phyloP scores from a whole-genome alignment of 2,797 vertebrate genomes.

The Liparis tanakae region DNA sequence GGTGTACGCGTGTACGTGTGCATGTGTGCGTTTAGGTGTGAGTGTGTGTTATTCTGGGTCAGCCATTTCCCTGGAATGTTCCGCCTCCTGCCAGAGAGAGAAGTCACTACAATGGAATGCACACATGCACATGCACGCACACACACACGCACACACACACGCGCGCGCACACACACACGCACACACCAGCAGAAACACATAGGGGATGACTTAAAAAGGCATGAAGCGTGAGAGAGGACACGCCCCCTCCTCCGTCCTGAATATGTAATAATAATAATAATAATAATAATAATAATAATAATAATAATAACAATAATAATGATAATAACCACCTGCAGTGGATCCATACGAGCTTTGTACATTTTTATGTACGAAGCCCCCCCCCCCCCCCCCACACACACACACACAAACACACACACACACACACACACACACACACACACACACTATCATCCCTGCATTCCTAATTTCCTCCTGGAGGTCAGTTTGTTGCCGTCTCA shows the following conservation, averaged over 20 bases:
- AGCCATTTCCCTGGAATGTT: slow-evolving; percentile 83
- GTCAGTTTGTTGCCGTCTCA: slow-evolving; percentile 48
- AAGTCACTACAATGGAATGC: slow-evolving; percentile 84
- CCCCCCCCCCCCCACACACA: no score
- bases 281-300: no score
- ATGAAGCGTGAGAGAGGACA: slow-evolving; percentile 62
- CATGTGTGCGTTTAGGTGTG: not conserved
- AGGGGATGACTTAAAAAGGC: slow-evolving; percentile 82
- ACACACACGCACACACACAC: slow-evolving; percentile 64
- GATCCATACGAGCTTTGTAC: not conserved
- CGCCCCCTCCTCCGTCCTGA: not conserved
- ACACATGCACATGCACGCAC: slow-evolving; percentile 48
- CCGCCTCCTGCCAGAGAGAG: slow-evolving; percentile 73
- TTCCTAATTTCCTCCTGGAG: slow-evolving; percentile 34
- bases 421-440: no score
- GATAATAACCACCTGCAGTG: no score
- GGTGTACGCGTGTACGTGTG: not conserved
- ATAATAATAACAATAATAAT: no score
- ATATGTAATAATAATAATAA: slow-evolving; percentile 4
- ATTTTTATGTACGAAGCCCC: no score
- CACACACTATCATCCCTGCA: not conserved
- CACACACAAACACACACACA: no score
- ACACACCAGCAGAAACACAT: slow-evolving; percentile 66
- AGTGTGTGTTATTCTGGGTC: slow-evolving; percentile 80
- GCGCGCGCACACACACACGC: no score